phyloP scores from a whole-genome alignment of 2,888 invertebrate genomes.

The Taenaris catops region DNA sequence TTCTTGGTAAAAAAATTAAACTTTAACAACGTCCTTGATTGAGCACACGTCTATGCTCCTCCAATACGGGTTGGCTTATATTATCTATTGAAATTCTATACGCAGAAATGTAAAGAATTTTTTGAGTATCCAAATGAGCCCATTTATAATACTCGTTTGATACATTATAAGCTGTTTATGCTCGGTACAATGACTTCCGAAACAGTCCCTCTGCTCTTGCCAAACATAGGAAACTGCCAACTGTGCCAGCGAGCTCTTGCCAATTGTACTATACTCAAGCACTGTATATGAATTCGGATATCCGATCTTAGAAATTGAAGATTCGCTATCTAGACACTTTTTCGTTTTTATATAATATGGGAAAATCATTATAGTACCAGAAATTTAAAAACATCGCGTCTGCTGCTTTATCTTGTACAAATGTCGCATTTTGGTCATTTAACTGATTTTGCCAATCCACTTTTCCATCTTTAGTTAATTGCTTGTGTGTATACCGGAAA shows the following conservation, averaged over 20 bases:
- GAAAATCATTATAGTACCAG: not conserved
- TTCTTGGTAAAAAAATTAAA: no score
- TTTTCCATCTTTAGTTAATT: no score
- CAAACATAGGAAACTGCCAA: constrained; percentile 35
- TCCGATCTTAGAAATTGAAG: constrained; percentile 11
- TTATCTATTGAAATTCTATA: not conserved
- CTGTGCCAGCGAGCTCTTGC: constrained; percentile 44
- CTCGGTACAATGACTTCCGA: constrained; percentile 29
- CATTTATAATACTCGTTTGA: constrained; percentile 21
- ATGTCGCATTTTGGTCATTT: no score
- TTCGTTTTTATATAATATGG: not conserved
- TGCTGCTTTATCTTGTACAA: no score
- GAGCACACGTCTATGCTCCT: no score
- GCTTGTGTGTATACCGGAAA: no score
- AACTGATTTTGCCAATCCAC: no score
- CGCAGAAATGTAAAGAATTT: not conserved
- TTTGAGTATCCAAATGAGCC: constrained; percentile 11
- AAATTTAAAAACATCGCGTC: no score
- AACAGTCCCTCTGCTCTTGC: constrained; percentile 29
- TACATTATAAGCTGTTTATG: constrained; percentile 26
- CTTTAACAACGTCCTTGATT: no score
- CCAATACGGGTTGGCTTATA: no score
- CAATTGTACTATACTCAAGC: constrained; percentile 41
- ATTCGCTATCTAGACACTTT: constrained; percentile 1
- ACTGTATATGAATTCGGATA: constrained; percentile 17